A percentile compares a stretch with the other conserved stretches of the same genome.
These are phyloP conservation scores for Coendou prehensilis DNA, from an alignment of 2,797 vertebrate genomes.

Conservation along the genomic window DNA sequence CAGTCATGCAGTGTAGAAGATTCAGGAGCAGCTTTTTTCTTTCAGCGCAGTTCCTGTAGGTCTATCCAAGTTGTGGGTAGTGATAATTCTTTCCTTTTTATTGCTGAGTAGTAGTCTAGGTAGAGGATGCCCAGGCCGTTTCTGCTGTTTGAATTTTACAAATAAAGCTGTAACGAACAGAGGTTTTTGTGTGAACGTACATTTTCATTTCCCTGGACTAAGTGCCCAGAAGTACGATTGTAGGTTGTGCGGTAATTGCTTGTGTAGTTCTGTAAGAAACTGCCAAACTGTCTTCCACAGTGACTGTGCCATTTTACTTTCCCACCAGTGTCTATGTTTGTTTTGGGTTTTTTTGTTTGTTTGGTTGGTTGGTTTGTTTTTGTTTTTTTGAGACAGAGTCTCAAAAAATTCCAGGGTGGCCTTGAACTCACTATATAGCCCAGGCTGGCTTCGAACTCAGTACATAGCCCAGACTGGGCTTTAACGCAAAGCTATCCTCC, in stretches of 20 bases:
- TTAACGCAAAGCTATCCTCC: background rate
- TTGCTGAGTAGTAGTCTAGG: background rate
- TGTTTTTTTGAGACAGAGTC: background rate
- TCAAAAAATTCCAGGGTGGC: background rate
- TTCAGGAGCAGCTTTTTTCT: background rate
- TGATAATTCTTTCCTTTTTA: slow-evolving; percentile 11
- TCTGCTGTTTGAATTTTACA: slow-evolving; percentile 31
- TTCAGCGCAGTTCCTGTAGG: background rate
- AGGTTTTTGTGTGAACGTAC: slow-evolving; percentile 35
- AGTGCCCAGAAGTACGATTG: background rate
- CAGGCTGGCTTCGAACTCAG: background rate
- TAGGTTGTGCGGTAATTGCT: slow-evolving; percentile 7
- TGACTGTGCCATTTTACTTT: background rate
- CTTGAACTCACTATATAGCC: background rate
- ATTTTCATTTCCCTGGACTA: slow-evolving; percentile 64
- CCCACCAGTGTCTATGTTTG: background rate
- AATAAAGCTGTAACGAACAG: background rate
- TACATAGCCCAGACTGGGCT: too few species aligned
- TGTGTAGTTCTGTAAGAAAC: slow-evolving; percentile 48
- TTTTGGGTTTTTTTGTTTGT: background rate
- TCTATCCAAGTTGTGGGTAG: background rate
- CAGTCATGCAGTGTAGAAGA: background rate
- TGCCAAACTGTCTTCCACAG: slow-evolving; percentile 34
- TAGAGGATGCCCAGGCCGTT: background rate
- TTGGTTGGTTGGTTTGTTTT: background rate